A percentile compares a stretch with the other conserved stretches of the same genome.
Evolutionary conservation across 2,888 invertebrate genomes (phyloP).

Genomic region (Baccha elongata): DNA sequence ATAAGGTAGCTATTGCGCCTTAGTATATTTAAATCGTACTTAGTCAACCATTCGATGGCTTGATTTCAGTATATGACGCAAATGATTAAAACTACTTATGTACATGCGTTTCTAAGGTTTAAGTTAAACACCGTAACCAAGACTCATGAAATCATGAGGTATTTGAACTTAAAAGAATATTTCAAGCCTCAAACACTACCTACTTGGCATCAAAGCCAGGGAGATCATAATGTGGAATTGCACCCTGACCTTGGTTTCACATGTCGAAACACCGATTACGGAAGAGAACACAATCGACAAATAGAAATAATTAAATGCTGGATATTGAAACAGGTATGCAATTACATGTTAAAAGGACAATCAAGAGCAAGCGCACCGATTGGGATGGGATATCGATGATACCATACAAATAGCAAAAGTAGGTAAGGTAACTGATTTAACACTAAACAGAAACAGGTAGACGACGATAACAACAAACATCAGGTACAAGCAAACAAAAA

Average conservation of each 20-base stretch:
- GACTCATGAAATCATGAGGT: no score
- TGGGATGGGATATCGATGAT: no score
- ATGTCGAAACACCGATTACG: conserved; percentile 24
- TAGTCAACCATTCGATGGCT: no score
- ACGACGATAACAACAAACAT: not conserved
- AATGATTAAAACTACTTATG: no score
- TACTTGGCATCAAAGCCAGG: no score
- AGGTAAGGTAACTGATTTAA: not conserved
- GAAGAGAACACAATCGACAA: conserved; percentile 22
- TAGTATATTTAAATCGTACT: no score
- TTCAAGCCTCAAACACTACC: not conserved
- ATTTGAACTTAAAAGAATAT: conserved; percentile 37
- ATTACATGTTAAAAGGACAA: conserved; percentile 20
- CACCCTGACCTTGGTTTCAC: conserved; percentile 60
- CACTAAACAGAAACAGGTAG: not conserved
- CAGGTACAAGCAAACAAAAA: conserved; percentile 12
- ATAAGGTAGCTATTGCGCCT: no score
- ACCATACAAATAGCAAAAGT: no score
- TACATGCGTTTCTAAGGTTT: no score
- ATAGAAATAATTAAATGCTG: conserved; percentile 43
- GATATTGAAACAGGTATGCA: conserved; percentile 37
- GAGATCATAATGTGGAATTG: conserved; percentile 37
- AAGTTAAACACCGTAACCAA: no score
- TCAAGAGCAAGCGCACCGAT: not conserved
- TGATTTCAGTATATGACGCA: no score